Conservation (phyloP, 2,888 invertebrate species). For the Volucella bombylans region DNA sequence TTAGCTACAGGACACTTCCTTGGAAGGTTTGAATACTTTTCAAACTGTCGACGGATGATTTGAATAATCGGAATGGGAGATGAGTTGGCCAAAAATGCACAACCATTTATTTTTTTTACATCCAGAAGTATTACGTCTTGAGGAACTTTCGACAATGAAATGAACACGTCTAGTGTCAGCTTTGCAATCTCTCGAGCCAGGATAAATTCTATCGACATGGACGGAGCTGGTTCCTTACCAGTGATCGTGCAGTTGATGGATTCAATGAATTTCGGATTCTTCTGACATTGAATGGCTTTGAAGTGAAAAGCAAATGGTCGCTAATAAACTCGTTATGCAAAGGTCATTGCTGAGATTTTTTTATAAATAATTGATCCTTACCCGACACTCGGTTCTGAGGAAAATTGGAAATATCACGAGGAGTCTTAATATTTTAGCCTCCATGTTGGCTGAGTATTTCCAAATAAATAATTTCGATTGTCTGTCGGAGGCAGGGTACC, state of each 20-base stretch:
- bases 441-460: too few relatives aligned
- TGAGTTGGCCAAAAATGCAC: constrained; percentile 45
- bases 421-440: too few relatives aligned
- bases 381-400: too few relatives aligned
- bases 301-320: constrained; percentile 48
- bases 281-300: constrained; percentile 1
- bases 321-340: constrained; percentile 30
- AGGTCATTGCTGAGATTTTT: too few relatives aligned
- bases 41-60: constrained; percentile 58
- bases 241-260: constrained; percentile 6
- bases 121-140: constrained; percentile 34
- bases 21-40: constrained; percentile 44
- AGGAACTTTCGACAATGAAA: neutral
- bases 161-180: constrained; percentile 15
- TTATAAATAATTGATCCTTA: too few relatives aligned
- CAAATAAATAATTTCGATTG: too few relatives aligned
- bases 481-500: too few relatives aligned
- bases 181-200: neutral
- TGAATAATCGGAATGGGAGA: constrained; percentile 33
- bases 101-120: constrained; percentile 40
- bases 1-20: constrained; percentile 54
- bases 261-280: constrained; percentile 1
- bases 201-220: neutral
- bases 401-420: too few relatives aligned
- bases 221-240: neutral